A percentile compares a stretch with the other conserved stretches of the same genome.
Evolutionary conservation across 2,113 vertebrate genomes (phyloP).

Genomic region (Catagonus wagneri): DNA sequence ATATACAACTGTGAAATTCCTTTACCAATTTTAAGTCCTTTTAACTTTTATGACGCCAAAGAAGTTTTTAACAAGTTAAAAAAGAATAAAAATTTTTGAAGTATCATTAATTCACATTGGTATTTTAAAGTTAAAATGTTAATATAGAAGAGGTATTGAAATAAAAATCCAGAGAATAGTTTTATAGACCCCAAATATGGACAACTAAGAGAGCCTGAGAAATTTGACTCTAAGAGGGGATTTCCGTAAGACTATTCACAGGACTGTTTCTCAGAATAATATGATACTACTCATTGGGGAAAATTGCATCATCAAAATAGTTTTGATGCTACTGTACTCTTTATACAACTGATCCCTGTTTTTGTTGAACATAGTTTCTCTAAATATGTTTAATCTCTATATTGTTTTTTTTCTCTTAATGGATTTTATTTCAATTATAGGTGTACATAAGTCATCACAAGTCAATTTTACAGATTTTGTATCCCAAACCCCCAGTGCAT

Average conservation of each 20-base stretch:
- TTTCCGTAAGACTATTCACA: neutral
- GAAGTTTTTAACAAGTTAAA: slow-evolving; percentile 46
- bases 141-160: neutral
- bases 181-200: neutral
- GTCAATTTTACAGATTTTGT: too few relatives aligned
- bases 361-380: neutral
- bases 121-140: slow-evolving; percentile 36
- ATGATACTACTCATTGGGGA: neutral
- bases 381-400: neutral
- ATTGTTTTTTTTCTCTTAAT: too few relatives aligned
- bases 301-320: neutral
- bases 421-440: too few relatives aligned
- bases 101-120: neutral
- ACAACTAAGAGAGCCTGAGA: neutral
- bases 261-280: neutral
- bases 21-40: slow-evolving; percentile 48
- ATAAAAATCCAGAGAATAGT: neutral
- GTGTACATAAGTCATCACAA: too few relatives aligned
- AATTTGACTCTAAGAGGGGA: neutral
- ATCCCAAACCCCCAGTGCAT: too few relatives aligned
- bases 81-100: neutral
- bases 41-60: neutral
- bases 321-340: neutral
- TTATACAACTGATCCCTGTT: neutral
- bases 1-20: slow-evolving; percentile 61